phyloP scores from a whole-genome alignment of 2,888 invertebrate species.

The Ischnus inquisitorius region DNA sequence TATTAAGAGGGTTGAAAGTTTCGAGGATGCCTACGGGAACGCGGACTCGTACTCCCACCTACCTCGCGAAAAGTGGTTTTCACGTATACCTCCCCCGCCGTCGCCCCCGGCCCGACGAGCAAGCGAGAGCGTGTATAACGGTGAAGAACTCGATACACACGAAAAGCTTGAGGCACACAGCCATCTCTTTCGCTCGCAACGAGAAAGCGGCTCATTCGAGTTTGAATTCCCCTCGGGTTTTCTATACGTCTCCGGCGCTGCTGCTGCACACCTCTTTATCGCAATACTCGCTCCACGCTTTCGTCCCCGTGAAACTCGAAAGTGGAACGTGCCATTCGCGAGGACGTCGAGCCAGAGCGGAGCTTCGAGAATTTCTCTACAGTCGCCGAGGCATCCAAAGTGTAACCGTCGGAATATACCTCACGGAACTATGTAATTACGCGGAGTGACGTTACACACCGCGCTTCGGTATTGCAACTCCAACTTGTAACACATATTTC shows the following conservation, averaged over 20 bases:
- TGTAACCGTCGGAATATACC: background rate
- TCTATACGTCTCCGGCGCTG: background rate
- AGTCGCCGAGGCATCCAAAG: background rate
- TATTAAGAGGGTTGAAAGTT: slow-evolving; percentile 57
- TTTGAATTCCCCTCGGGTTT: slow-evolving; percentile 41
- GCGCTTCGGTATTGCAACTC: background rate
- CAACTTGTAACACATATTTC: too few relatives aligned
- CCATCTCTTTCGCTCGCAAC: slow-evolving; percentile 23
- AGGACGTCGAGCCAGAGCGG: slow-evolving; percentile 28
- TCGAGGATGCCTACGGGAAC: slow-evolving; percentile 33
- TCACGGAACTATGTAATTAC: slow-evolving; percentile 31
- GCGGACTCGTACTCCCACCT: background rate
- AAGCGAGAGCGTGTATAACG: background rate
- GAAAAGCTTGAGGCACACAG: slow-evolving; percentile 9
- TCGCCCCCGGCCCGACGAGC: background rate
- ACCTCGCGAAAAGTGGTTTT: slow-evolving; percentile 36
- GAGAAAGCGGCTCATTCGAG: slow-evolving; percentile 38
- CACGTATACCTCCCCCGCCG: background rate
- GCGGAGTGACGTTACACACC: slow-evolving; percentile 19
- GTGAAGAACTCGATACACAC: slow-evolving; percentile 12
- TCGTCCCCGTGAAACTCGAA: slow-evolving; percentile 22
- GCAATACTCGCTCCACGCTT: background rate
- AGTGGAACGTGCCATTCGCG: slow-evolving; percentile 50
- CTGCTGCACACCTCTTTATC: background rate
- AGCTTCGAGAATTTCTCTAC: slow-evolving; percentile 18